Conservation (phyloP, 1,140 invertebrate species). For the Diachasmimorpha longicaudata region DNA sequence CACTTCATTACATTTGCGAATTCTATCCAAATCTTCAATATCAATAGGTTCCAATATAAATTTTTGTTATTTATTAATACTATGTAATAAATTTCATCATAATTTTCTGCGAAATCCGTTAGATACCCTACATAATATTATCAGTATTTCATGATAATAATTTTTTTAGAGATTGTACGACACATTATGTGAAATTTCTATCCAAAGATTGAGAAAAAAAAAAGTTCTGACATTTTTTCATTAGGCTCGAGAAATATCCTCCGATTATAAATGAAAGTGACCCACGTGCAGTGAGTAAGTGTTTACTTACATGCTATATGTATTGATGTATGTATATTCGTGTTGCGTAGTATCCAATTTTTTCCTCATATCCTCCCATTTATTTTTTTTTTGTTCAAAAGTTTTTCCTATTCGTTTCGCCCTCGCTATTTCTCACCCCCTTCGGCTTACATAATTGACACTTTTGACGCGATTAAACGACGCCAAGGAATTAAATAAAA, state of each 20-base stretch:
- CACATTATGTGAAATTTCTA: background rate
- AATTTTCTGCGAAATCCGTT: background rate
- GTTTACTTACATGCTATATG: too few species aligned
- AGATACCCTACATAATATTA: background rate
- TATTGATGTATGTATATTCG: too few species aligned
- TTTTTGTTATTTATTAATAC: background rate
- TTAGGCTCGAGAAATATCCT: background rate
- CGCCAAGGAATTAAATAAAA: slow-evolving; percentile 22
- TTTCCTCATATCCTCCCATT: background rate
- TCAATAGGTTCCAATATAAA: background rate
- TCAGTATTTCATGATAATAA: background rate
- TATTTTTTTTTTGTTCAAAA: too few species aligned
- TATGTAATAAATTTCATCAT: background rate
- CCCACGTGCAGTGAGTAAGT: too few species aligned
- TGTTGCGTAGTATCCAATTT: background rate
- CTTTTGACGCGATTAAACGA: slow-evolving; percentile 19
- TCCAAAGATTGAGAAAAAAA: background rate
- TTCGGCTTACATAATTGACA: slow-evolving; percentile 23
- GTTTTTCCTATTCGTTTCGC: too few species aligned
- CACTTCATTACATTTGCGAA: slow-evolving; percentile 6
- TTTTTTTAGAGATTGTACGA: background rate
- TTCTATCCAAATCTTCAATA: slow-evolving; percentile 7
- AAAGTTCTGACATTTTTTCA: background rate
- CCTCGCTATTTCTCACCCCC: background rate
- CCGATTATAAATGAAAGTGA: too few species aligned